Evolutionary conservation across 2,888 invertebrate species (phyloP).

Genomic region (Erpobdella octoculata): DNA sequence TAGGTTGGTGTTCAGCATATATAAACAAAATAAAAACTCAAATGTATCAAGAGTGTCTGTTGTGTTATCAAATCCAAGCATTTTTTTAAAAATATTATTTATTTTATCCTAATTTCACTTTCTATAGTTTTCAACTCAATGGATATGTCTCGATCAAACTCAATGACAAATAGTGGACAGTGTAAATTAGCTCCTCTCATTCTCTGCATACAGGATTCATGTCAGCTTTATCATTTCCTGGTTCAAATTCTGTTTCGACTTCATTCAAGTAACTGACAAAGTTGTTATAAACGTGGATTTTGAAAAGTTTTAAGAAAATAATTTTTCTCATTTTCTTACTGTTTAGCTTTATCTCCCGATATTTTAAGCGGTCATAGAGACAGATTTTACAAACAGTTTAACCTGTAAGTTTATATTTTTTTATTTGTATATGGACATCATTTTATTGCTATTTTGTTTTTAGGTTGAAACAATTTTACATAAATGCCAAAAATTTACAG

Average conservation of each 20-base stretch:
- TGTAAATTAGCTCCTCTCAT: constrained; percentile 91
- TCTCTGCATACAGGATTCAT: constrained; percentile 70
- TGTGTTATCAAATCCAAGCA: neutral
- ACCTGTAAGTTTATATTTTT: constrained; percentile 54
- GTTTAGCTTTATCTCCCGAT: constrained; percentile 65
- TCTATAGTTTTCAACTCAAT: constrained; percentile 78
- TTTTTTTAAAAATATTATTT: neutral
- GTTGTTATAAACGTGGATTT: neutral
- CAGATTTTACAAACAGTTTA: constrained; percentile 81
- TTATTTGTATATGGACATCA: too few relatives aligned
- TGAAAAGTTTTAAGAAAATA: neutral
- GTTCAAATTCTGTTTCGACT: constrained; percentile 91
- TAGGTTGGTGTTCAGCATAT: neutral
- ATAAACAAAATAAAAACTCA: too few relatives aligned
- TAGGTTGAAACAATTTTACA: constrained; percentile 78
- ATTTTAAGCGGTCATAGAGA: constrained; percentile 79
- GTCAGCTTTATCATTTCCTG: constrained; percentile 73
- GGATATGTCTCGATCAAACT: constrained; percentile 85
- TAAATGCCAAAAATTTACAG: constrained; percentile 82
- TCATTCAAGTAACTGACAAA: constrained; percentile 60
- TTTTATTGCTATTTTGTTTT: constrained; percentile 39
- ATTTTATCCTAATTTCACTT: neutral
- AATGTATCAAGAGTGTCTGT: neutral
- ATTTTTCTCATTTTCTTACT: neutral
- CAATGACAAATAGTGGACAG: constrained; percentile 93